Percentiles rank a stretch among this genome's conserved stretches.
These are phyloP conservation scores for Ginglymostoma cirratum DNA, from an alignment of 2,113 vertebrate genomes.

Conservation along the genomic window DNA sequence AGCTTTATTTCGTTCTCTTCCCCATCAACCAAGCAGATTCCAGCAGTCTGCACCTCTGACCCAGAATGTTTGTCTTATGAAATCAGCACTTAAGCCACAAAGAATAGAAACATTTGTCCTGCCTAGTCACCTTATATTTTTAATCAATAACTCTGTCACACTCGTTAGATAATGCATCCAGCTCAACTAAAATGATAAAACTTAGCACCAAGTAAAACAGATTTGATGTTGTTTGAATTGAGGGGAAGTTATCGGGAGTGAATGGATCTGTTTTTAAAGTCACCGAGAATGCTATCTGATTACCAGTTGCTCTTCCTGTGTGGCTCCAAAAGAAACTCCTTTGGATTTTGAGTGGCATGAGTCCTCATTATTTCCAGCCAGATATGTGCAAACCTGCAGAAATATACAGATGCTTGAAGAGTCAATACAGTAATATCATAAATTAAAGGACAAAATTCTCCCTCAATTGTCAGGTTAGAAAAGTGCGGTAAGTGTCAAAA, in stretches of 20 bases:
- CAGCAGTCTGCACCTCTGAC: not conserved
- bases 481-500: not conserved
- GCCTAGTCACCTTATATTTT: not conserved
- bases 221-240: not conserved
- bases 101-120: not conserved
- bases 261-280: not conserved
- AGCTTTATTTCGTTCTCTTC: not conserved
- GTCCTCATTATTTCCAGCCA: not conserved
- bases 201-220: not conserved
- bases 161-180: not conserved
- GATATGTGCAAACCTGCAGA: not conserved
- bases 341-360: conserved; percentile 4
- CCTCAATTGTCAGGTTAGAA: not conserved
- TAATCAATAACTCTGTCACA: not conserved
- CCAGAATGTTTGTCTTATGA: not conserved
- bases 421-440: not conserved
- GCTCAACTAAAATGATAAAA: not conserved
- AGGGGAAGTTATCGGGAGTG: not conserved
- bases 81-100: not conserved
- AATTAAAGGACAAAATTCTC: not conserved
- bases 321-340: not conserved
- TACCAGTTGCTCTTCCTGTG: not conserved
- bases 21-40: not conserved
- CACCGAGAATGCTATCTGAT: not conserved
- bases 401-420: not conserved